phyloP scores from a whole-genome alignment of 1,140 invertebrate species.

The Aphaenogaster rudis region DNA sequence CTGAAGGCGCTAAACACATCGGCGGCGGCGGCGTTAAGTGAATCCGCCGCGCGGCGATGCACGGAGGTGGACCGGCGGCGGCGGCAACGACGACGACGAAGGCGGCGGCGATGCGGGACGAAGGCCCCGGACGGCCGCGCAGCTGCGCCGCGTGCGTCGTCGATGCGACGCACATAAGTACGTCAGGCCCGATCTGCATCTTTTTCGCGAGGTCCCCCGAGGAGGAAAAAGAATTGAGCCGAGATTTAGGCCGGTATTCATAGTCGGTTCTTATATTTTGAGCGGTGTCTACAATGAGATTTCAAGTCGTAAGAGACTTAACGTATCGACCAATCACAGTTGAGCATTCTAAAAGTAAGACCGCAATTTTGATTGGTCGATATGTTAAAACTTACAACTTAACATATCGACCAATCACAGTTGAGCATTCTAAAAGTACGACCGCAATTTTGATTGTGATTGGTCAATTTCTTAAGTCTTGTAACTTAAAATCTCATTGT shows the following conservation, averaged over 20 bases:
- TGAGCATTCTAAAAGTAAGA: too few species aligned
- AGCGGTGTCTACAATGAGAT: too few species aligned
- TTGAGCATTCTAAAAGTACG: too few species aligned
- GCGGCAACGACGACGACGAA: background rate
- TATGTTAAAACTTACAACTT: too few species aligned
- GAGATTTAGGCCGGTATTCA: background rate
- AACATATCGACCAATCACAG: too few species aligned
- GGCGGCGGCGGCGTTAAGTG: slow-evolving; percentile 39
- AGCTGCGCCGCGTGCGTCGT: slow-evolving; percentile 39
- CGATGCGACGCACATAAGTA: slow-evolving; percentile 13
- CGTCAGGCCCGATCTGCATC: background rate
- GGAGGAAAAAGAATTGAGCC: background rate
- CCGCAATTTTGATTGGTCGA: too few species aligned
- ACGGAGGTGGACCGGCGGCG: slow-evolving; percentile 29
- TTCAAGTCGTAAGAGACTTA: too few species aligned
- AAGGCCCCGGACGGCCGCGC: background rate
- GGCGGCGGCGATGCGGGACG: slow-evolving; percentile 1
- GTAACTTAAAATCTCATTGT: too few species aligned
- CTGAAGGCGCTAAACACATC: slow-evolving; percentile 74
- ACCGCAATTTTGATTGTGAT: too few species aligned
- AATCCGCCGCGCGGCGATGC: slow-evolving; percentile 63
- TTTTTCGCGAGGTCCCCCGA: background rate
- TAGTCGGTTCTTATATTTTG: too few species aligned
- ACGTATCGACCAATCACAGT: too few species aligned
- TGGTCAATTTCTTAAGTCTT: too few species aligned